These are phyloP conservation scores for Amblyteles armatorius DNA, from an alignment of 2,888 invertebrate species.

Conservation along the genomic window DNA sequence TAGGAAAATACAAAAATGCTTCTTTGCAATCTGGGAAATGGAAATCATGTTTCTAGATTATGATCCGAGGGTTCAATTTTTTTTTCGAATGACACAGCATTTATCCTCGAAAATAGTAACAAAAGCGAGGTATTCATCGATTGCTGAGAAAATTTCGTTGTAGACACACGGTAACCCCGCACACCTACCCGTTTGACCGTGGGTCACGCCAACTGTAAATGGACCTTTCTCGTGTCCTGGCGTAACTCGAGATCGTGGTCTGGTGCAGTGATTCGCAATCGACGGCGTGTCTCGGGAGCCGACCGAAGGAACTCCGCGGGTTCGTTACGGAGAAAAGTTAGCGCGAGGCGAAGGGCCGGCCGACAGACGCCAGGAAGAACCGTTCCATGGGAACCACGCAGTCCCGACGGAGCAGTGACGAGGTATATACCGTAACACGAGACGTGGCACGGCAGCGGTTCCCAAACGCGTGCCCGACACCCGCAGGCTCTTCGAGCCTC, in stretches of 20 bases:
- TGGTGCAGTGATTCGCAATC: slow-evolving; percentile 63
- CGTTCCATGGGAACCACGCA: slow-evolving; percentile 65
- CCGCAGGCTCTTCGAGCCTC: not conserved
- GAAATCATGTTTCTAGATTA: too few species aligned
- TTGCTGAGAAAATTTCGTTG: slow-evolving; percentile 5
- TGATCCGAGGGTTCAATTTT: not conserved
- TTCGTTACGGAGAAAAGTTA: slow-evolving; percentile 14
- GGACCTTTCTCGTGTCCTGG: slow-evolving; percentile 56
- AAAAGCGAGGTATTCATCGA: slow-evolving; percentile 2
- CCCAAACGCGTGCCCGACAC: slow-evolving; percentile 27
- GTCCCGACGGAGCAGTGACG: slow-evolving; percentile 53
- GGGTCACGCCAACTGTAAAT: slow-evolving; percentile 58
- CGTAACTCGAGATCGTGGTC: slow-evolving; percentile 52
- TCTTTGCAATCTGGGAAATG: too few species aligned
- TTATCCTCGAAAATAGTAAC: not conserved
- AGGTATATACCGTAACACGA: slow-evolving; percentile 67
- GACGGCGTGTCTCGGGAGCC: slow-evolving; percentile 36
- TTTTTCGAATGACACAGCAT: not conserved
- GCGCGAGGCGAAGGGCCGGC: slow-evolving; percentile 42
- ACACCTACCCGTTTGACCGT: slow-evolving; percentile 25
- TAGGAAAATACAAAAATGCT: too few species aligned
- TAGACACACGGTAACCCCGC: not conserved
- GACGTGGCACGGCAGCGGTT: slow-evolving; percentile 65
- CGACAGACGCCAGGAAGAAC: slow-evolving; percentile 60
- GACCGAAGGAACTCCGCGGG: not conserved